Percentiles rank a stretch among this genome's conserved stretches.
These are phyloP conservation scores for Atherinomorus stipes DNA, from an alignment of 2,113 vertebrate genomes.

Conservation along the genomic window DNA sequence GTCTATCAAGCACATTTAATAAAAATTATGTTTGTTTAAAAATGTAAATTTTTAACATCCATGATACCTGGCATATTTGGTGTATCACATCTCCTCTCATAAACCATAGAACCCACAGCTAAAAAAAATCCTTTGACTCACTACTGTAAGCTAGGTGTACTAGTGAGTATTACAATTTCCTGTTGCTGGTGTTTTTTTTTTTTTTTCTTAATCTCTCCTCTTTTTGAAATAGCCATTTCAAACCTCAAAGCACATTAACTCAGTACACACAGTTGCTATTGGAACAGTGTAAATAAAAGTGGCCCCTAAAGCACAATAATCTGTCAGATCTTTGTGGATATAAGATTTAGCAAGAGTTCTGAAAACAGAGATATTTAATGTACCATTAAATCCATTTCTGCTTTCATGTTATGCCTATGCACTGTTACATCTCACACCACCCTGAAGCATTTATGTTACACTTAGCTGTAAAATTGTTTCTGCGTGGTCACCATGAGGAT, in stretches of 20 bases:
- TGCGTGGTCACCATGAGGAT: constrained; percentile 25
- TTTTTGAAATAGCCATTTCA: background rate
- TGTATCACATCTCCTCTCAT: too few species aligned
- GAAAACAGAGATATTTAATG: background rate
- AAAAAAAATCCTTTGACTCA: background rate
- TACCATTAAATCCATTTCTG: background rate
- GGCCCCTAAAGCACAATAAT: background rate
- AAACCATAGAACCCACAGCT: background rate
- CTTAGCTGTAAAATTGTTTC: constrained; percentile 8
- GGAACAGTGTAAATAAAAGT: background rate
- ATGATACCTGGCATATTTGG: too few species aligned
- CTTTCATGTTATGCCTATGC: background rate
- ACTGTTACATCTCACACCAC: background rate
- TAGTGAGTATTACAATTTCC: background rate
- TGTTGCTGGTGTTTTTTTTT: too few species aligned
- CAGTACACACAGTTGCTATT: background rate
- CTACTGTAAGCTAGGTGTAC: background rate
- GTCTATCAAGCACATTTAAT: constrained; percentile 20
- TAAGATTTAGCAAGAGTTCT: background rate
- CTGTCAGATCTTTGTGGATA: background rate
- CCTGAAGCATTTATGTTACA: constrained; percentile 6
- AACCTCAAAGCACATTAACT: background rate
- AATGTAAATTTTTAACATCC: too few species aligned
- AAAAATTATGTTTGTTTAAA: too few species aligned
- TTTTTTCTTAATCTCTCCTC: background rate